phyloP scores from a whole-genome alignment of 2,888 invertebrate genomes.

The Nephrocerus scutellatus region DNA sequence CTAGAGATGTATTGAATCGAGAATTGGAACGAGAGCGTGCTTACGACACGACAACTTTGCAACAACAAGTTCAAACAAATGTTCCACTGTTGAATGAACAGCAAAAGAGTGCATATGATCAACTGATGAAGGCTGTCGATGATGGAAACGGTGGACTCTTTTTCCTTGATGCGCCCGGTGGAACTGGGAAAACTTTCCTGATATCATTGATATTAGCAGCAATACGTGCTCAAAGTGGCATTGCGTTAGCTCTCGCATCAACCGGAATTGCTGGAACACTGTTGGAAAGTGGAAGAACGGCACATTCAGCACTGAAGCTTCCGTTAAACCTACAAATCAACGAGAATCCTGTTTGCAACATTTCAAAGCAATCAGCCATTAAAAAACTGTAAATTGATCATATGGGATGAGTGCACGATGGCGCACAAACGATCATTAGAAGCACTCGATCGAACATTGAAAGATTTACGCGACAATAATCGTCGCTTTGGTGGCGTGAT shows the following conservation, averaged over 20 bases:
- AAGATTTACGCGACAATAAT: no score
- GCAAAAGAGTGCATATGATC: constrained; percentile 8
- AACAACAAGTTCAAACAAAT: constrained; percentile 14
- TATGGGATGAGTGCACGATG: constrained; percentile 34
- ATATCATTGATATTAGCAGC: constrained; percentile 15
- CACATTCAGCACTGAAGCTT: no score
- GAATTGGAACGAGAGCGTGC: constrained; percentile 26
- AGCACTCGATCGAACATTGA: no score
- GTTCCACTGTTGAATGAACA: constrained; percentile 11
- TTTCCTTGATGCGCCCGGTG: constrained; percentile 17
- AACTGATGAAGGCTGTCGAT: constrained; percentile 7
- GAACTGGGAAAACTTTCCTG: constrained; percentile 17
- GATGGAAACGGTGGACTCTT: constrained; percentile 13
- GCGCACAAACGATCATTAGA: constrained; percentile 21
- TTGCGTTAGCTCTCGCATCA: constrained; percentile 16
- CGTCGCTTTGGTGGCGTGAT: no score
- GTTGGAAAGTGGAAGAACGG: constrained; percentile 24
- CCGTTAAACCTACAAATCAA: no score
- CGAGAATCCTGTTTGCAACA: no score
- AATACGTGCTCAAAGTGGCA: constrained; percentile 11
- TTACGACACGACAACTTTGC: constrained; percentile 23
- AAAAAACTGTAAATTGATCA: constrained; percentile 17
- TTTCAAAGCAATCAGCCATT: no score
- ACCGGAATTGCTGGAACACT: constrained; percentile 21
- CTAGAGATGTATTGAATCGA: constrained; percentile 23